A percentile compares a stretch with the other conserved stretches of the same genome.
Conservation (phyloP, 2,888 invertebrate species). For the Scelioninae gen. 1 region DNA sequence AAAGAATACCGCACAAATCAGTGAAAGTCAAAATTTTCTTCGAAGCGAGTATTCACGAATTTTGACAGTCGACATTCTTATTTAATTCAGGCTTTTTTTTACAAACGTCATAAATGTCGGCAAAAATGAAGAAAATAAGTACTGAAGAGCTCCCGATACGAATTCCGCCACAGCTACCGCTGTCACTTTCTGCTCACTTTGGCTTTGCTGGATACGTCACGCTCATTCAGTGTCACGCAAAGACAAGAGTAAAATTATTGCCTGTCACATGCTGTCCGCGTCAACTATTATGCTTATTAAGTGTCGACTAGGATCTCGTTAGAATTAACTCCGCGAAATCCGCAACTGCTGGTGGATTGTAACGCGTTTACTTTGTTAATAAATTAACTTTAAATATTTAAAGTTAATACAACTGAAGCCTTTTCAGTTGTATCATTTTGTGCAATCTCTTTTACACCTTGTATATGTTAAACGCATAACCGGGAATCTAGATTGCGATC, state of each 20-base stretch:
- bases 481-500: slow-evolving; percentile 50
- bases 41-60: neutral
- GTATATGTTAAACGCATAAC: slow-evolving; percentile 52
- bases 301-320: slow-evolving; percentile 60
- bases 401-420: too few relatives aligned
- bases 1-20: slow-evolving; percentile 3
- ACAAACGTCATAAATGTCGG: slow-evolving; percentile 31
- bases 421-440: slow-evolving; percentile 41
- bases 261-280: slow-evolving; percentile 57
- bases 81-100: slow-evolving; percentile 26
- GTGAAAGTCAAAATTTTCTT: slow-evolving; percentile 37
- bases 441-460: slow-evolving; percentile 61
- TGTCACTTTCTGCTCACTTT: slow-evolving; percentile 58
- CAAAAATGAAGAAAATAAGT: slow-evolving; percentile 38
- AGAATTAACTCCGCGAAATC: slow-evolving; percentile 45
- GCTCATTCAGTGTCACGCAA: slow-evolving; percentile 68
- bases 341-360: slow-evolving; percentile 14
- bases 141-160: slow-evolving; percentile 52
- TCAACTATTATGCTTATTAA: slow-evolving; percentile 64
- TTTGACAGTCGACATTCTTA: slow-evolving; percentile 39
- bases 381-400: slow-evolving; percentile 55
- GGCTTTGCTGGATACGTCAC: slow-evolving; percentile 58
- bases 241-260: slow-evolving; percentile 70
- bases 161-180: slow-evolving; percentile 50
- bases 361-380: slow-evolving; percentile 58